Base-by-base conservation (phyloP, 2,113 vertebrate genomes). In the Syngnathus floridae region DNA sequence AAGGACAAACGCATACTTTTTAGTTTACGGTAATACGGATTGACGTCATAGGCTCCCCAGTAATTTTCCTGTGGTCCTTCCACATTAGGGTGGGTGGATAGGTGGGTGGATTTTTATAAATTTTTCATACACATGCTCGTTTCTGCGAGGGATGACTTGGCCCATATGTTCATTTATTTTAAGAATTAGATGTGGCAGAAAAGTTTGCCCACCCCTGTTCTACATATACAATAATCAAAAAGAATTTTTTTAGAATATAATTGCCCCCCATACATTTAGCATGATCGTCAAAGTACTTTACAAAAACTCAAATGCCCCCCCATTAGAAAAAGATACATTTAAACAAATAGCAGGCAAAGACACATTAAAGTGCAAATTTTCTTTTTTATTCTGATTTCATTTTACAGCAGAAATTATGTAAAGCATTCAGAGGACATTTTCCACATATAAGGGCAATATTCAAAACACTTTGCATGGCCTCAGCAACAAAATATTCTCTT, bases 401-500 rank as follows among this genome's bases (percentile, higher is more conserved):
- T 98, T 98, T 99, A 99, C 96, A 99, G 96, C 96, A 99, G 95
- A 98, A 98, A 97, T 95, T 95, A 99, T 99, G 97, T 96, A 98
- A 99, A 99, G 96, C 96, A 99, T 99, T 98, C 96, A 99, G 95
- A 98, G 97, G 97, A 99, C 96, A 98, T 97, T 94, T 97, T 98
- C 94, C 95, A 95, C 97, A 96, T 97, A 98, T 95, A 95, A 97
- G 95, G 95, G 95, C 95, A 98, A 97, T 88, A 88, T 99, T 99
- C 94, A 96, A 98, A 98, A 98, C 93, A 95, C 96, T 96, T 98
- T 96, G 95, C 95, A 98, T 99, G 95, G 93, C 95, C 96, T 97
- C 96, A 97, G 96, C 96, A 98, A 95, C 95, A 97, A 94, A 97
- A 93, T 94, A 96, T 90, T 89, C 69, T 89, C 82, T 95, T 96